Evolutionary conservation across 2,113 vertebrate genomes (phyloP).

Genomic region (Phalacrocorax brasilianus): DNA sequence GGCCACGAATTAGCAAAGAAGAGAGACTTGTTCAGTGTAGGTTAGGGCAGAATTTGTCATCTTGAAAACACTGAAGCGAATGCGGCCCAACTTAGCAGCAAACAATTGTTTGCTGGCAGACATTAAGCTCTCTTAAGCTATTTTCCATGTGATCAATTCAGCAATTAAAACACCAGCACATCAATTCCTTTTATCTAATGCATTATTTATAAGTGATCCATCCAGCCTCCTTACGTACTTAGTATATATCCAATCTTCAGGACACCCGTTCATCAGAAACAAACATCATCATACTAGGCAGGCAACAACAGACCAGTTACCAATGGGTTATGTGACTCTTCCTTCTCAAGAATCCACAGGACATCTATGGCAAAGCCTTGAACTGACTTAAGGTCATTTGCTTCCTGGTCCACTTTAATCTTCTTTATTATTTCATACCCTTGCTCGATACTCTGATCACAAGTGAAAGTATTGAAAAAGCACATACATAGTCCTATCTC

Average conservation of each 20-base stretch:
- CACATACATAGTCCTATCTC: not conserved
- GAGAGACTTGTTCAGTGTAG: not conserved
- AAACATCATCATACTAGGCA: not conserved
- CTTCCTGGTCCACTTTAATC: not conserved
- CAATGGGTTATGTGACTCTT: not conserved
- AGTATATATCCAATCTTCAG: not conserved
- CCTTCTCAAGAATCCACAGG: not conserved
- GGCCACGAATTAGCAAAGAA: not conserved
- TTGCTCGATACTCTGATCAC: not conserved
- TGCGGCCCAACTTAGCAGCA: not conserved
- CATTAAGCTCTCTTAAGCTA: not conserved
- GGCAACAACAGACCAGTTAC: not conserved
- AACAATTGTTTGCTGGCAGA: not conserved
- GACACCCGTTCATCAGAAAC: not conserved
- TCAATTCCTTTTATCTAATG: not conserved
- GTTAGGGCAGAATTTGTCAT: not conserved
- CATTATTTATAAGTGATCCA: not conserved
- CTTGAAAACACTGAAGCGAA: not conserved
- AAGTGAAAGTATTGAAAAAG: not conserved
- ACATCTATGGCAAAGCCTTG: not conserved
- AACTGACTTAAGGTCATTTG: not conserved
- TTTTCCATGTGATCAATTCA: not conserved
- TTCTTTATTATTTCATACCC: not conserved
- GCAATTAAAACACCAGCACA: not conserved
- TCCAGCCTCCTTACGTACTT: not conserved